phyloP scores from a whole-genome alignment of 2,888 invertebrate genomes.

The Tinea pellionella region DNA sequence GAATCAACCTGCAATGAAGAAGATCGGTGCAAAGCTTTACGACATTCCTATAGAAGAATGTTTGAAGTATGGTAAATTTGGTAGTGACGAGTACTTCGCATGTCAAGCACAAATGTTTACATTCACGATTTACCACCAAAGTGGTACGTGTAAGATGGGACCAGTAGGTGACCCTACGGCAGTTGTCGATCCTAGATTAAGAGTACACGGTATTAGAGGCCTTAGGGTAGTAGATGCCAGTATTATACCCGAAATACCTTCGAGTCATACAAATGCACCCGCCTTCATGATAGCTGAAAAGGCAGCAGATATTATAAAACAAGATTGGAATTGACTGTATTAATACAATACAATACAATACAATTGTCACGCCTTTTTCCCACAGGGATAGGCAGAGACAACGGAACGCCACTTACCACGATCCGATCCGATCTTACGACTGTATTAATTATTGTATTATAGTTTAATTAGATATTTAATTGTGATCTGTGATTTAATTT shows the following conservation, averaged over 20 bases:
- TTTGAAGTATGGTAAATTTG: constrained; percentile 60
- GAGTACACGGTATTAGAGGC: constrained; percentile 74
- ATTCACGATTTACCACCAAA: constrained; percentile 77
- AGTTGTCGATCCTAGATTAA: constrained; percentile 73
- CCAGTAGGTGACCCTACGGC: constrained; percentile 62
- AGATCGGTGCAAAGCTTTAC: constrained; percentile 70
- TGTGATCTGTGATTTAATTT: constrained; percentile 19
- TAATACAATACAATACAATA: no score
- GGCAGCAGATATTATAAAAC: constrained; percentile 77
- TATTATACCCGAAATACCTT: constrained; percentile 81
- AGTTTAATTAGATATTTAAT: background rate
- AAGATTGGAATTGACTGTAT: constrained; percentile 39
- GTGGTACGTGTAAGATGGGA: constrained; percentile 77
- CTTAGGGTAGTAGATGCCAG: constrained; percentile 83
- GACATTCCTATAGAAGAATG: constrained; percentile 72
- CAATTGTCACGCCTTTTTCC: no score
- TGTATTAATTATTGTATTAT: no score
- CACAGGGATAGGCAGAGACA: no score
- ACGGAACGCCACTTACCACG: no score
- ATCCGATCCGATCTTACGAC: no score
- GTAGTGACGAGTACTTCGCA: constrained; percentile 76
- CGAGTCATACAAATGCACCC: constrained; percentile 83
- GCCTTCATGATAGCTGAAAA: constrained; percentile 87
- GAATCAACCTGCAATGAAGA: constrained; percentile 67
- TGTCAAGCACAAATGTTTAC: constrained; percentile 76